A percentile compares a stretch with the other conserved stretches of the same genome.
Evolutionary conservation across 2,888 invertebrate genomes (phyloP).

Genomic region (Arctia plantaginis): DNA sequence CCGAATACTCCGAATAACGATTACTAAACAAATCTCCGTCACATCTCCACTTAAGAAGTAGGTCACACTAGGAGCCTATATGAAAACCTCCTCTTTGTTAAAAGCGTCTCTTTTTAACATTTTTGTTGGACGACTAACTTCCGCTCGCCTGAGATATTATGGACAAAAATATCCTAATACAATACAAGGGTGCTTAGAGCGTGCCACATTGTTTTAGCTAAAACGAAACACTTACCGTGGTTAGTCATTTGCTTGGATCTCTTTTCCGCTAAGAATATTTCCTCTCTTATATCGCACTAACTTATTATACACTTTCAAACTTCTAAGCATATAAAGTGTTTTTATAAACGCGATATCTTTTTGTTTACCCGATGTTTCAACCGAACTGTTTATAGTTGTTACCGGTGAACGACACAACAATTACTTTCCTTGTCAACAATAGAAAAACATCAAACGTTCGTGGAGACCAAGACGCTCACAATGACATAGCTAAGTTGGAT

Average conservation of each 20-base stretch:
- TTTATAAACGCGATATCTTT: background rate
- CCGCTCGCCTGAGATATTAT: background rate
- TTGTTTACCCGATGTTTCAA: background rate
- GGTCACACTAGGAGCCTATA: background rate
- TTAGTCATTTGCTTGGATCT: background rate
- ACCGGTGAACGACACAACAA: background rate
- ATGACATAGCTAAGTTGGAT: background rate
- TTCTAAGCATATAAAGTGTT: background rate
- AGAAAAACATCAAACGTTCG: background rate
- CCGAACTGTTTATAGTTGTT: too few relatives aligned
- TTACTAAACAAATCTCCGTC: background rate
- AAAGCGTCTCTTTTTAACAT: background rate
- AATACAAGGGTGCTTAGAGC: background rate
- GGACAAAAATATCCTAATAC: background rate
- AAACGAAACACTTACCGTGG: background rate
- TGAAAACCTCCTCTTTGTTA: background rate
- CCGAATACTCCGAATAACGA: too few relatives aligned
- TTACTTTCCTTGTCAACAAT: background rate
- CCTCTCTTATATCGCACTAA: background rate
- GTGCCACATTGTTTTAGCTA: background rate
- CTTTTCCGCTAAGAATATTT: background rate
- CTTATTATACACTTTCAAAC: background rate
- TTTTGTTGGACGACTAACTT: conserved; percentile 2
- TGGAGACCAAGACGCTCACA: background rate
- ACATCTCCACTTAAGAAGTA: background rate